phyloP scores from a whole-genome alignment of 1,140 invertebrate species.

The Drosophila sp. region DNA sequence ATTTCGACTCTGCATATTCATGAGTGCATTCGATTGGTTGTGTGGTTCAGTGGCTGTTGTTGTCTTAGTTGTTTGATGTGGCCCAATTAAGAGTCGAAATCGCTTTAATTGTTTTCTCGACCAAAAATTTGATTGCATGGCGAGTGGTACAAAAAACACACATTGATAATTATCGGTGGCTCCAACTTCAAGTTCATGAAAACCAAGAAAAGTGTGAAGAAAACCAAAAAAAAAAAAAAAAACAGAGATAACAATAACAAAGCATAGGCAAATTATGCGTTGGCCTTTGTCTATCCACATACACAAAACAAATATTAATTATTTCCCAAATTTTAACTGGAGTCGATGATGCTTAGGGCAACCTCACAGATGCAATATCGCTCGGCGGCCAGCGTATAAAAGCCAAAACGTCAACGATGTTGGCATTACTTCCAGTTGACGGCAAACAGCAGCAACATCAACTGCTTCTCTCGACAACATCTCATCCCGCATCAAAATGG shows the following conservation, averaged over 20 bases:
- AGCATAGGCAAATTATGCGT: conserved; percentile 49
- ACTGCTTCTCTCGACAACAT: conserved; percentile 22
- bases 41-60: not conserved
- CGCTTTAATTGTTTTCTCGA: conserved; percentile 50
- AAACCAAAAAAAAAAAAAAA: conserved; percentile 46
- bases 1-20: conserved; percentile 64
- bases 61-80: conserved; percentile 21
- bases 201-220: conserved; percentile 79
- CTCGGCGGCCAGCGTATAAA: conserved; percentile 56
- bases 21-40: conserved; percentile 29
- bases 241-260: conserved; percentile 12
- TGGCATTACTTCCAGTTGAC: conserved; percentile 64
- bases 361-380: conserved; percentile 31
- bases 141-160: conserved; percentile 42
- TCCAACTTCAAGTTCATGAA: conserved; percentile 67
- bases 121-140: conserved; percentile 23
- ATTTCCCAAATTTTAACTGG: conserved; percentile 46
- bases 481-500: conserved; percentile 48
- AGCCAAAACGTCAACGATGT: conserved; percentile 48
- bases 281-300: conserved; percentile 49
- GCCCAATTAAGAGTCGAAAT: conserved; percentile 60
- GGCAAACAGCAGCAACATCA: conserved; percentile 68
- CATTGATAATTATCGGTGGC: conserved; percentile 71
- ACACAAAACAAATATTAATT: conserved; percentile 53
- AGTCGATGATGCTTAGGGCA: conserved; percentile 26